Conservation (phyloP, 2,113 vertebrate species). For the Bubo blakistoni region DNA sequence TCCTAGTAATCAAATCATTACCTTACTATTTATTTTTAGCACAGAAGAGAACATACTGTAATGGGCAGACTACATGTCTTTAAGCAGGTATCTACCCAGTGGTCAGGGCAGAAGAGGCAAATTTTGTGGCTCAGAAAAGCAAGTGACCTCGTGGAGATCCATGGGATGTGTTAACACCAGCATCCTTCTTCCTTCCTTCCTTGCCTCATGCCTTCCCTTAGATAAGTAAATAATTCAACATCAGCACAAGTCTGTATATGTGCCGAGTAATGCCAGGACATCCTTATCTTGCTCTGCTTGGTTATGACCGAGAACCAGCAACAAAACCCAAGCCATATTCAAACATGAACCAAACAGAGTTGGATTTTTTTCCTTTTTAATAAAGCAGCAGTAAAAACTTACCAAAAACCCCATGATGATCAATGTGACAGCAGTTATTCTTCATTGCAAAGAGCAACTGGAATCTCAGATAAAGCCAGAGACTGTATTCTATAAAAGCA, state of each 20-base stretch:
- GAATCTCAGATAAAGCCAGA: not conserved
- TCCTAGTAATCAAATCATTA: not conserved
- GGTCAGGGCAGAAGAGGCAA: not conserved
- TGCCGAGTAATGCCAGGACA: not conserved
- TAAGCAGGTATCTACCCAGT: not conserved
- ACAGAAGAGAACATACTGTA: not conserved
- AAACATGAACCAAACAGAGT: not conserved
- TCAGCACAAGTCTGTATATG: not conserved
- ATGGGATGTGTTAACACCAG: rapidly evolving
- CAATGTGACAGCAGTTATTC: not conserved
- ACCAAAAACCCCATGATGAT: not conserved
- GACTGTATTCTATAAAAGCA: not conserved
- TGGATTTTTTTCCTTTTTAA: not conserved
- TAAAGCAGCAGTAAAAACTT: not conserved
- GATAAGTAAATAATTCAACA: not conserved
- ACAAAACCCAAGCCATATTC: not conserved
- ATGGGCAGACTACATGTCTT: not conserved
- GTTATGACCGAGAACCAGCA: not conserved
- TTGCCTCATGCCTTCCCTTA: not conserved
- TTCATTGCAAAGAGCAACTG: not conserved
- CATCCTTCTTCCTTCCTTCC: not conserved
- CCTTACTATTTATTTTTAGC: not conserved
- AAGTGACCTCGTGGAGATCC: not conserved
- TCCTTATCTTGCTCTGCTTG: not conserved
- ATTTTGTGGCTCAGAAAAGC: not conserved